Base-by-base conservation (phyloP, 2,888 invertebrate species). In the Portevinia maculata region DNA sequence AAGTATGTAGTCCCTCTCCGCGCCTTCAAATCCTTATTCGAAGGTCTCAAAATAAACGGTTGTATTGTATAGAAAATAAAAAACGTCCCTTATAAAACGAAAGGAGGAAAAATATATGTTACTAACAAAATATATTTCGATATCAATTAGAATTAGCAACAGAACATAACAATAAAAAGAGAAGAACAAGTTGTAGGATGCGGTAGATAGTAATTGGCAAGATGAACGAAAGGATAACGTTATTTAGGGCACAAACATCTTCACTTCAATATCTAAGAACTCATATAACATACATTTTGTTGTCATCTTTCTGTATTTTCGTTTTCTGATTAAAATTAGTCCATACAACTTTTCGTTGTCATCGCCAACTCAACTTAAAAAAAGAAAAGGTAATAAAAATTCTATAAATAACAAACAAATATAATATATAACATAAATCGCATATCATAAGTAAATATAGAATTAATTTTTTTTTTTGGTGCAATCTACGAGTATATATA, bases 371-470 rank as follows among this genome's bases (percentile, higher is more conserved):
- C 55, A 79, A 57, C 39, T 75, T 59, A 64, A 30, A 32, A 46
- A 34, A 32, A 11, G 39, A n/a, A n/a, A n/a, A n/a, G n/a, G n/a
- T n/a, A n/a, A n/a, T n/a, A n/a, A n/a, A n/a, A n/a, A n/a, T n/a
- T n/a, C n/a, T 24, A 24, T 11, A 44, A 34, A 30, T n/a, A 53
- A 30, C 48, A 53, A 30, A 15, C 11, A 48, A 67, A 41, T 17
- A 55, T 34, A 50, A 48, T 34, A 50, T 65, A 67, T 52, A 50
- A 67, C n/a, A 48, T 65, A 65, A 83, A 73, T 71, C 78, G 83
- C 83, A 83, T 83, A 83, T 83, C 83, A 83, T 73, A 78, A 78
- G 75, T 19, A 57, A 83, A 71, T 65, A 62, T 52, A 60, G 46
- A 78, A 52, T 32, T 73, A 60, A 24, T 17, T 67, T 67, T 59